phyloP scores from a whole-genome alignment of 2,888 invertebrate species.

The Hanleya hanleyi region DNA sequence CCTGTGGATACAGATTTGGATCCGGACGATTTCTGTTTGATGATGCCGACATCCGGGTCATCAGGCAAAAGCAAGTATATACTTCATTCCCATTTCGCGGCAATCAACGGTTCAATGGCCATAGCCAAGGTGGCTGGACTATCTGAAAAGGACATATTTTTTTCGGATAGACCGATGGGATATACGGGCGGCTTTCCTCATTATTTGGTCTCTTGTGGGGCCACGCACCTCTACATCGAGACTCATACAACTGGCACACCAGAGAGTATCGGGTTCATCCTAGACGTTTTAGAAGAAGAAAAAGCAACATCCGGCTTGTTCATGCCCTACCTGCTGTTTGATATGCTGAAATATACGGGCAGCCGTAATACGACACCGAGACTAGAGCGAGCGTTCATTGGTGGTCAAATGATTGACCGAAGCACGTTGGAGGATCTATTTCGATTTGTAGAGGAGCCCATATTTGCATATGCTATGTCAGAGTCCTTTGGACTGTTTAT shows the following conservation, averaged over 20 bases:
- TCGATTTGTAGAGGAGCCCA: neutral
- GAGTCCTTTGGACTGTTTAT: neutral
- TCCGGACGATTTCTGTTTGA: slow-evolving; percentile 5
- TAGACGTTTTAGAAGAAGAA: neutral
- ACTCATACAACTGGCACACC: neutral
- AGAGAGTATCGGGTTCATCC: neutral
- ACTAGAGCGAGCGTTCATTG: neutral
- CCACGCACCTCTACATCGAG: neutral
- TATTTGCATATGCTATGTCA: neutral
- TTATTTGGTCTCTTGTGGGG: neutral
- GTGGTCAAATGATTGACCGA: neutral
- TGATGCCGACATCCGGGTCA: slow-evolving; percentile 9
- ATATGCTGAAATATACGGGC: neutral
- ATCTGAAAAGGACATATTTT: neutral
- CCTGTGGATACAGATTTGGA: neutral
- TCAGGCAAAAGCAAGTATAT: slow-evolving; percentile 14
- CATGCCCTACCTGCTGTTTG: neutral
- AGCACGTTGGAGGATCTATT: neutral
- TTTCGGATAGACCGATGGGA: slow-evolving; percentile 10
- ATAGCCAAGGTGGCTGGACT: neutral
- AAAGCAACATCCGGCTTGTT: neutral
- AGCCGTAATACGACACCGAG: neutral
- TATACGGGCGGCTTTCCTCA: slow-evolving; percentile 8
- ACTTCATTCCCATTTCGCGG: slow-evolving; percentile 2
- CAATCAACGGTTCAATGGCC: slow-evolving; percentile 2